Conservation (phyloP, 92 coral and sea anemone species). For the Palythoa grandiflora region DNA sequence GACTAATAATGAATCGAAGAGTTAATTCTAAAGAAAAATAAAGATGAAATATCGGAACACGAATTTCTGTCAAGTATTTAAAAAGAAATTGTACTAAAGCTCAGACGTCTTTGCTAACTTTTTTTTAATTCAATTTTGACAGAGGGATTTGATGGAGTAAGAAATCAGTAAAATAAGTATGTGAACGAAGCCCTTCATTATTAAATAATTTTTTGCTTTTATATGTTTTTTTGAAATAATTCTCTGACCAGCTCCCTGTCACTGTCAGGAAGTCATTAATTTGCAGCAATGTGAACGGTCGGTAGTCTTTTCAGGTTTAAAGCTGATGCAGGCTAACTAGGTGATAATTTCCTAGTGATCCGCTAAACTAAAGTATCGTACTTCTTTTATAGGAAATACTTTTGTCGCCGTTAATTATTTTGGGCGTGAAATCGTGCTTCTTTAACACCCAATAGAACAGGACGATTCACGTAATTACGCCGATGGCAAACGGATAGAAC, state of each 20-base stretch:
- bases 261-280: slow-evolving; percentile 45
- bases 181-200: too few relatives aligned
- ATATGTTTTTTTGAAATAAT: neutral
- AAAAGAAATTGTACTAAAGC: too few relatives aligned
- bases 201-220: neutral
- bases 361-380: slow-evolving; percentile 17
- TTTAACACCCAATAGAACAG: too few relatives aligned
- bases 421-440: too few relatives aligned
- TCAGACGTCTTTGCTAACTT: too few relatives aligned
- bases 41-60: too few relatives aligned
- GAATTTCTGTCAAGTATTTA: too few relatives aligned
- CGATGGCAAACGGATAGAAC: slow-evolving; percentile 1
- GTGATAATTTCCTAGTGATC: slow-evolving; percentile 6
- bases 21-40: too few relatives aligned
- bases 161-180: too few relatives aligned
- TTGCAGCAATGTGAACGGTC: slow-evolving; percentile 18
- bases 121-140: too few relatives aligned
- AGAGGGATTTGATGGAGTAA: too few relatives aligned
- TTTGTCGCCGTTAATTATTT: neutral
- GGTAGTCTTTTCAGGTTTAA: slow-evolving; percentile 2
- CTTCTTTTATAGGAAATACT: neutral
- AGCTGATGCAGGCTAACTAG: slow-evolving; percentile 29
- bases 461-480: neutral
- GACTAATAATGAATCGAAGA: too few relatives aligned
- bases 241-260: neutral